Evolutionary conservation across 2,113 vertebrate genomes (phyloP).

Genomic region (Python bivittatus): DNA sequence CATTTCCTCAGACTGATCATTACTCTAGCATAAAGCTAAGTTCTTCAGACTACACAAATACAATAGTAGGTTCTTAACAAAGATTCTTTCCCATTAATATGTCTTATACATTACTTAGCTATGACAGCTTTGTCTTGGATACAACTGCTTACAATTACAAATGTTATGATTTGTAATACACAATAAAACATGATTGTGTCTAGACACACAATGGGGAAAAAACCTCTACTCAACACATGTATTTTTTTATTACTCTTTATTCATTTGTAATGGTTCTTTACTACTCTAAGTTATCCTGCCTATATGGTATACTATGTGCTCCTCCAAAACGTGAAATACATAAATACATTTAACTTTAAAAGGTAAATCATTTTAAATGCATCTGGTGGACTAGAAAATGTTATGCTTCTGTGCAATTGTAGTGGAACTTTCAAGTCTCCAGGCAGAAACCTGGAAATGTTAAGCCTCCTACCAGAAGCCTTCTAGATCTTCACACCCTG

Average conservation of each 20-base stretch:
- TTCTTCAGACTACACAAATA: conserved; percentile 59
- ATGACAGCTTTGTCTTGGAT: conserved; percentile 27
- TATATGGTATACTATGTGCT: neutral
- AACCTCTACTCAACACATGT: neutral
- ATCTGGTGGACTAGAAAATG: neutral
- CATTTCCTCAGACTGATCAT: conserved; percentile 66
- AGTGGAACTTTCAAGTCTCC: neutral
- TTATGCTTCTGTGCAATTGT: conserved; percentile 13
- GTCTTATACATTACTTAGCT: conserved; percentile 54
- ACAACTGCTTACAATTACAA: conserved; percentile 44
- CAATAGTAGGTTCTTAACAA: conserved; percentile 53
- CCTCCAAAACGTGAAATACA: neutral
- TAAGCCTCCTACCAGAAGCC: neutral
- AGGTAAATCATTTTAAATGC: conserved; percentile 14
- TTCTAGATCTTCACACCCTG: neutral
- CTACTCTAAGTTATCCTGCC: too few relatives aligned
- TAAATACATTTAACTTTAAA: rapidly evolving
- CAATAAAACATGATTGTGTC: conserved; percentile 23
- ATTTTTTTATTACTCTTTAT: neutral
- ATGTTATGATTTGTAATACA: conserved; percentile 43
- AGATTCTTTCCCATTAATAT: conserved; percentile 43
- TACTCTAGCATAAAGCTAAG: conserved; percentile 49
- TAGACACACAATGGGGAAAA: neutral
- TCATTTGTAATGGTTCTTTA: too few relatives aligned
- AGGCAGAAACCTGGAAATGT: neutral